These are phyloP conservation scores for Ailuropoda melanoleuca DNA, from an alignment of 2,113 vertebrate genomes.

Conservation along the genomic window DNA sequence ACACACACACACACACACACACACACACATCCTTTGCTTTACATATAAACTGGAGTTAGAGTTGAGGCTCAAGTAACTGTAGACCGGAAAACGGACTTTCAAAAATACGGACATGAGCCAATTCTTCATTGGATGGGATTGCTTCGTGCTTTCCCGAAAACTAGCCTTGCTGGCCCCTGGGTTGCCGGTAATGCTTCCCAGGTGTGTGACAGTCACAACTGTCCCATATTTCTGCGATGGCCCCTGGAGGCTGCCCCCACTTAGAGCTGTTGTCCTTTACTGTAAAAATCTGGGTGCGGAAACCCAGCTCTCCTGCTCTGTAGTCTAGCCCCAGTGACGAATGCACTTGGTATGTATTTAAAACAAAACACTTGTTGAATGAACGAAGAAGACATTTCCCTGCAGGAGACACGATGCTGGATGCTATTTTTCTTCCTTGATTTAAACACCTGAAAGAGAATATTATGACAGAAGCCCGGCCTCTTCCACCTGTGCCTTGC, in stretches of 20 bases:
- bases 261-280: not conserved
- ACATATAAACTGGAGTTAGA: not conserved
- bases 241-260: accelerated
- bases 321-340: not conserved
- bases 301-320: not conserved
- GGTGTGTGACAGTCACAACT: accelerated
- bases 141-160: accelerated
- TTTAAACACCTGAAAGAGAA: not conserved
- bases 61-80: accelerated
- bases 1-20: not conserved
- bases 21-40: not conserved
- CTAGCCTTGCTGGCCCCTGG: not conserved
- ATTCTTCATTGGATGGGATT: too few species aligned
- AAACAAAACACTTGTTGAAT: too few species aligned
- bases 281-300: accelerated
- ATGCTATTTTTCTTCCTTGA: not conserved
- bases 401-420: not conserved
- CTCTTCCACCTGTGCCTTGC: not conserved
- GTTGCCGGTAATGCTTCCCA: accelerated
- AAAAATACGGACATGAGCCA: accelerated
- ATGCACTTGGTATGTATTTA: not conserved
- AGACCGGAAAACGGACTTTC: not conserved
- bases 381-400: not conserved
- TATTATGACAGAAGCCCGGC: slow-evolving; percentile 4
- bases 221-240: accelerated